Evolutionary conservation across 1,140 invertebrate species (phyloP), one percentile per base, ranked within the genome.

Genomic region (Theocolax elegans): DNA sequence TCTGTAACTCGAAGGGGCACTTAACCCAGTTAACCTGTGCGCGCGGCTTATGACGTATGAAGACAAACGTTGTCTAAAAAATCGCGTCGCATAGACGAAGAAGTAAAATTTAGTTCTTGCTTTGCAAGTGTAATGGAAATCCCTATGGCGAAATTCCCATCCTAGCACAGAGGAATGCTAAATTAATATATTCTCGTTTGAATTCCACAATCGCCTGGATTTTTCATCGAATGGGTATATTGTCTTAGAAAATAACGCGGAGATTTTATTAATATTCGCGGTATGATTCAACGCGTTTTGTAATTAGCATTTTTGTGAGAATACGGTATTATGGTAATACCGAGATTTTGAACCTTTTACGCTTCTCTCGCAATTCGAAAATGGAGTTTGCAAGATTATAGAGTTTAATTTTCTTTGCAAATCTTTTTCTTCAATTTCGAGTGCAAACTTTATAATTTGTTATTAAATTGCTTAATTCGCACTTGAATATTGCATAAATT

Each of bases 21-120:
- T 77, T 75, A 77, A 75, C 74, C 75, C 62, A 74, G 67, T 75
- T 77, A 71, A 72, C 72, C 60, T 56, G 29, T 66, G 63, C 62
- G 66, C 38, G 12, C 13, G 48, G 25, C 6, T 15, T 42, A 48
- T 58, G 54, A 49, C 21, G 40, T 38, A 59, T 8, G 9, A 42
- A 62, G 66, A 60, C 46, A 51, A 62, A 51, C 27, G 17, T 17
- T 42, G 23, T 62, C 56, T 71, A 68, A 74, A 71, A 73, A 77
- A 75, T 75, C 60, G 54, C 63, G n/a, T n/a, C 31, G 44, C 21
- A 10, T 6, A 9, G n/a, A 23, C 44, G 31, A 6, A 51, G 29
- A 29, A 1, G 17, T 15, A 44, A 25, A 10, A n/a, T 35, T 6
- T 10, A 35, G 35, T 25, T 40, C 13, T 9, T 17, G 35, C 9